A percentile compares a stretch with the other conserved stretches of the same genome.
Conservation (phyloP, 2,113 vertebrate species). For the Equus przewalskii region DNA sequence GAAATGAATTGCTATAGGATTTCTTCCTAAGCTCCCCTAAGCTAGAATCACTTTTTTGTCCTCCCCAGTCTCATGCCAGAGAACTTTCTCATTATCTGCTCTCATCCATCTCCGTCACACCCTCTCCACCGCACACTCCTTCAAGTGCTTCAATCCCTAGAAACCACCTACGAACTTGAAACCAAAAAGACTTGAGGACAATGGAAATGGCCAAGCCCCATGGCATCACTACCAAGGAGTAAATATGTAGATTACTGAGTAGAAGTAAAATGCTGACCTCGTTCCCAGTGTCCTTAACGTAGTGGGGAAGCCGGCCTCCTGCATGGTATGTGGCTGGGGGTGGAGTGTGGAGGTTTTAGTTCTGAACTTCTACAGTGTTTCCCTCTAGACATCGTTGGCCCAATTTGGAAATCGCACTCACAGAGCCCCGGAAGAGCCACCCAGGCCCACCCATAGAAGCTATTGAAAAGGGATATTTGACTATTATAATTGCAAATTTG, state of each 20-base stretch:
- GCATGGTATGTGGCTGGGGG: neutral
- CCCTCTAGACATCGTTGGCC: neutral
- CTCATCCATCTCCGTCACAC: neutral
- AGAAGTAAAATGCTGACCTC: neutral
- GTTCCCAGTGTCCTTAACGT: neutral
- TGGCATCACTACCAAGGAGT: neutral
- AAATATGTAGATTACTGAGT: neutral
- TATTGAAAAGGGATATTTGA: neutral
- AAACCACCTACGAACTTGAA: neutral
- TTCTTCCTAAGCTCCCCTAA: slow-evolving; percentile 26
- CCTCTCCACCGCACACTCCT: neutral
- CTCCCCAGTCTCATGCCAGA: neutral
- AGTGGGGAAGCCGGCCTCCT: neutral
- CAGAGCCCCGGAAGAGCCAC: neutral
- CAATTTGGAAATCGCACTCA: neutral
- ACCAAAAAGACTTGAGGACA: neutral
- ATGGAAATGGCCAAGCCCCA: rapidly evolving
- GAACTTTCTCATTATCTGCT: neutral
- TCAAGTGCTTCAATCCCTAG: neutral
- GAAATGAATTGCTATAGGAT: slow-evolving; percentile 10
- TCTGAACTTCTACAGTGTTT: neutral
- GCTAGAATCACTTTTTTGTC: neutral
- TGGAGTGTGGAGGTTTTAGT: neutral
- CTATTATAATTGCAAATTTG: neutral
- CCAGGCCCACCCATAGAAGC: neutral